Conservation (phyloP, 2,797 vertebrate species). For the Sylvia borin region DNA sequence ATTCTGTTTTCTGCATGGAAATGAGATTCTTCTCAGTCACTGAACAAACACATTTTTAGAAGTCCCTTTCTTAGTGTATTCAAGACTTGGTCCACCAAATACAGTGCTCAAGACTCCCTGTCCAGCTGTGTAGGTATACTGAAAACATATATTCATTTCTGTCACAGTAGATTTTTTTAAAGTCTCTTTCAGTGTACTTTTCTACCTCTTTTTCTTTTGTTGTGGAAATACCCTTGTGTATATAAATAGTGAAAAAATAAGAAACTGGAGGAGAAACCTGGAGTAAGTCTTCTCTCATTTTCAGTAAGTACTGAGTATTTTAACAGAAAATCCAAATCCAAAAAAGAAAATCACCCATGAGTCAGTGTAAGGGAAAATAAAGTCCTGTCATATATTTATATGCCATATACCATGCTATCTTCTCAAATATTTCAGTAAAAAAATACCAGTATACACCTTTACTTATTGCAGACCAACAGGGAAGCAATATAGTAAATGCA, state of each 20-base stretch:
- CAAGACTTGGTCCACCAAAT: not conserved
- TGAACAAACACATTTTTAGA: not conserved
- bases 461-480: not conserved
- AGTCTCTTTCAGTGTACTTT: not conserved
- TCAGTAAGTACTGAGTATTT: not conserved
- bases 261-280: not conserved
- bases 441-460: not conserved
- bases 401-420: not conserved
- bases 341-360: not conserved
- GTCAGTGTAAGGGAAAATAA: not conserved
- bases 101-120: not conserved
- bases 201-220: not conserved
- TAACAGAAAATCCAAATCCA: not conserved
- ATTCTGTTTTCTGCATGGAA: not conserved
- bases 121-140: not conserved
- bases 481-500: not conserved
- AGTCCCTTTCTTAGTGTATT: not conserved
- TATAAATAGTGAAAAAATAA: not conserved
- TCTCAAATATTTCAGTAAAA: not conserved
- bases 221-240: not conserved
- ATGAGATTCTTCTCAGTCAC: not conserved
- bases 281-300: not conserved
- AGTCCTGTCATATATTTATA: not conserved
- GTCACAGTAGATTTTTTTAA: not conserved
- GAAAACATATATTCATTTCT: not conserved